phyloP scores from a whole-genome alignment of 1,140 invertebrate species.

The Pissodes strobi region DNA sequence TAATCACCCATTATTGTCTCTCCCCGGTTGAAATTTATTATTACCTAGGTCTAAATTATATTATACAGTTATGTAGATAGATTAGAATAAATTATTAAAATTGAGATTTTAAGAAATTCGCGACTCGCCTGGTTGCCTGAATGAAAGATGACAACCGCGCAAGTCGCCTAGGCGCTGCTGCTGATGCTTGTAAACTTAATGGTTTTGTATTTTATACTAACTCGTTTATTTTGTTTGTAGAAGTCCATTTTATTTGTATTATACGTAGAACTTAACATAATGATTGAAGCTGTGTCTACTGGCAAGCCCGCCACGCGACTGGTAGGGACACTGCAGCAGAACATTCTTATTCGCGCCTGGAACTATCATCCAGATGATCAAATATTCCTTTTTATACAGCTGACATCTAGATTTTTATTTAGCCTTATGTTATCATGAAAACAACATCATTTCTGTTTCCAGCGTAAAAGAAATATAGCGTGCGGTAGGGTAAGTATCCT shows the following conservation, averaged over 20 bases:
- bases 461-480: too few species aligned
- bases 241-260: constrained; percentile 34
- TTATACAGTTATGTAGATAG: constrained; percentile 50
- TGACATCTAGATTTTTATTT: too few species aligned
- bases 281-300: constrained; percentile 27
- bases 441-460: too few species aligned
- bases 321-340: too few species aligned
- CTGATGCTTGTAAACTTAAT: constrained; percentile 33
- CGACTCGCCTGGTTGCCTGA: constrained; percentile 5
- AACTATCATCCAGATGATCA: too few species aligned
- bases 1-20: constrained; percentile 43
- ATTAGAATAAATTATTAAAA: constrained; percentile 36
- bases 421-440: too few species aligned
- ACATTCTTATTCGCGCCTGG: too few species aligned
- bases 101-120: constrained; percentile 22
- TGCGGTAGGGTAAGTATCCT: too few species aligned
- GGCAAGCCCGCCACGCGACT: constrained; percentile 19
- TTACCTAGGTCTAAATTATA: constrained; percentile 52
- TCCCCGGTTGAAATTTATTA: constrained; percentile 48
- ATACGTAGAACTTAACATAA: constrained; percentile 22
- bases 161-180: constrained; percentile 17
- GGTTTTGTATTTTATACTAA: constrained; percentile 38
- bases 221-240: constrained; percentile 35
- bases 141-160: neutral
- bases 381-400: too few species aligned